Base-by-base conservation (phyloP, 64 coral and sea anemone species). In the Trachythela sp. region DNA sequence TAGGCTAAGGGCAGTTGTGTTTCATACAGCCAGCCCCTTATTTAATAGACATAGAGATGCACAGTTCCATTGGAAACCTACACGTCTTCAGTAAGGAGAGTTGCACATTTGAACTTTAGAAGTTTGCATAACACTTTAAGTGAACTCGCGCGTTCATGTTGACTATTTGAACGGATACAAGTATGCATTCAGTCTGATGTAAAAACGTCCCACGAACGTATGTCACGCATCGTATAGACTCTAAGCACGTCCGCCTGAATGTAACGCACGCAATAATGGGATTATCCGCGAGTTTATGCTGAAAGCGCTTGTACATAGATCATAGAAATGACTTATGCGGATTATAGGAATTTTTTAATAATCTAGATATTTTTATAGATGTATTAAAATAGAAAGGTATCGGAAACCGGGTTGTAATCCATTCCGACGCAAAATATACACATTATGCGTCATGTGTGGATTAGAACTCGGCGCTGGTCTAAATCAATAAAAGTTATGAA, bases 401-500 rank as follows among this genome's bases (percentile, higher is more conserved):
- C 56, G 56, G 56, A 64, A 64, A 27, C 26, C 24, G 56, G 56
- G 26, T 64, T 9, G 8, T 22, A 27, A 20, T 64, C 6, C 15
- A 18, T 18, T 64, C 24, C 26, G 18, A 64, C 56, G 56, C 56
- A 64, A 64, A 64, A 64, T 64, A 64, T 64, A 18, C 56, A n/a
- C 20, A 64, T 64, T 64, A 24, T 64, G 56, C 56, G 56, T 52
- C 49, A 52, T 20, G 8, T 11, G 1, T 17, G 24, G 56, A n/a
- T 64, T 22, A 64, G 56, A 9, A 64, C 26, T 26, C 56, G 56
- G 56, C 18, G 56, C 56, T 22, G 5, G 56, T 64, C 26, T 64
- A 64, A 64, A 64, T 64, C 56, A 64, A 64, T 64, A 64, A 64
- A 64, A 64, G 54, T 64, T 64, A 64, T 26, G 56, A 64, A 64